Conservation (phyloP, 2,113 vertebrate species). For the Ammodytes marinus region DNA sequence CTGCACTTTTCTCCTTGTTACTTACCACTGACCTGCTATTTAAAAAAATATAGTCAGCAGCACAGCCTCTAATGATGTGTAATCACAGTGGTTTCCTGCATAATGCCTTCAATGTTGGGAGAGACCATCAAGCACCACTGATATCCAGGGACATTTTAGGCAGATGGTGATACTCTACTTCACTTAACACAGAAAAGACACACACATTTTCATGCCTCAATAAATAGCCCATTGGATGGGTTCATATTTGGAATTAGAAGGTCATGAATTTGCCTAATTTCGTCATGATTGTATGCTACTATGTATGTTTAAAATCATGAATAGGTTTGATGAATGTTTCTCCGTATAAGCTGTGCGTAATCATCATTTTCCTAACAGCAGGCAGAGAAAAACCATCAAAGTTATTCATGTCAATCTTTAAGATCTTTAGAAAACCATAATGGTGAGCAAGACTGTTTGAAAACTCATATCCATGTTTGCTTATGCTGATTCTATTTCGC, state of each 20-base stretch:
- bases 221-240: constrained; percentile 57
- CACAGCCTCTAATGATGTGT: constrained; percentile 76
- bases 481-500: constrained; percentile 65
- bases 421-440: constrained; percentile 55
- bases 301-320: constrained; percentile 49
- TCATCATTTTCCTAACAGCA: constrained; percentile 41
- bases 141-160: constrained; percentile 70
- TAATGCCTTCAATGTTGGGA: constrained; percentile 66
- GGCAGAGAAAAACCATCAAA: constrained; percentile 56
- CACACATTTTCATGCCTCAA: constrained; percentile 57
- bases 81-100: constrained; percentile 76
- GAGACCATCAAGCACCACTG: constrained; percentile 65
- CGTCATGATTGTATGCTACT: constrained; percentile 47
- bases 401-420: constrained; percentile 73
- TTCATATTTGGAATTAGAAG: constrained; percentile 53
- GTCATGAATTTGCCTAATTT: constrained; percentile 65
- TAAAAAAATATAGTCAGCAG: constrained; percentile 79
- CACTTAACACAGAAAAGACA: constrained; percentile 57
- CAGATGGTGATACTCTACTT: constrained; percentile 75
- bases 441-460: constrained; percentile 65
- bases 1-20: constrained; percentile 77
- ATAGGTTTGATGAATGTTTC: constrained; percentile 63
- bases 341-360: constrained; percentile 40
- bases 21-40: constrained; percentile 79
- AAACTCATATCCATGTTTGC: constrained; percentile 74